phyloP scores from a whole-genome alignment of 2,888 invertebrate species.

The Apantesis nais region DNA sequence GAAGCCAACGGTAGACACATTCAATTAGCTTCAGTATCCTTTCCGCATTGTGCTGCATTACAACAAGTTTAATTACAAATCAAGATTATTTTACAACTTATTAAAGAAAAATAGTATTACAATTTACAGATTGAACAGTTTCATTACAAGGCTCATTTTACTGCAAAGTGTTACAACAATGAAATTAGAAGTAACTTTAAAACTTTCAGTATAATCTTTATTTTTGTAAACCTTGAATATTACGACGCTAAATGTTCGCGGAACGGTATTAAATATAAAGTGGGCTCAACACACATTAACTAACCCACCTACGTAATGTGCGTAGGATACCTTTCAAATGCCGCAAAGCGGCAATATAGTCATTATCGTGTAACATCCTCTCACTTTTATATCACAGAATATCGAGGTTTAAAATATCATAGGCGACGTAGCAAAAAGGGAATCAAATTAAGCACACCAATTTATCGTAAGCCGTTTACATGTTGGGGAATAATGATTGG shows the following conservation, averaged over 20 bases:
- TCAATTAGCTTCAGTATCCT: constrained; percentile 93
- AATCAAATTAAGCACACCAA: neutral
- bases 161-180: neutral
- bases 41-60: constrained; percentile 89
- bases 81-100: neutral
- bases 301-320: constrained; percentile 5
- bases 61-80: constrained; percentile 1
- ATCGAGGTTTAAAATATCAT: constrained; percentile 1
- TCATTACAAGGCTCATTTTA: constrained; percentile 9
- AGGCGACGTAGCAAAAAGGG: constrained; percentile 5
- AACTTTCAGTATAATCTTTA: constrained; percentile 1
- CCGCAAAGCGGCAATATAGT: neutral
- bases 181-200: neutral
- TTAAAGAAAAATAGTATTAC: neutral
- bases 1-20: constrained; percentile 96
- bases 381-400: neutral
- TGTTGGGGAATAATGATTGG: neutral
- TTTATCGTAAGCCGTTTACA: neutral
- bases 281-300: constrained; percentile 8
- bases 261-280: constrained; percentile 6
- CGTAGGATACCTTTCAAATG: neutral
- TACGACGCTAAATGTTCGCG: neutral
- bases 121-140: neutral
- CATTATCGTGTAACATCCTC: constrained; percentile 15
- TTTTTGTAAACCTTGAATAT: neutral